A percentile compares a stretch with the other conserved stretches of the same genome.
Conservation (phyloP, 2,888 invertebrate species). For the Limnephilus lunatus region DNA sequence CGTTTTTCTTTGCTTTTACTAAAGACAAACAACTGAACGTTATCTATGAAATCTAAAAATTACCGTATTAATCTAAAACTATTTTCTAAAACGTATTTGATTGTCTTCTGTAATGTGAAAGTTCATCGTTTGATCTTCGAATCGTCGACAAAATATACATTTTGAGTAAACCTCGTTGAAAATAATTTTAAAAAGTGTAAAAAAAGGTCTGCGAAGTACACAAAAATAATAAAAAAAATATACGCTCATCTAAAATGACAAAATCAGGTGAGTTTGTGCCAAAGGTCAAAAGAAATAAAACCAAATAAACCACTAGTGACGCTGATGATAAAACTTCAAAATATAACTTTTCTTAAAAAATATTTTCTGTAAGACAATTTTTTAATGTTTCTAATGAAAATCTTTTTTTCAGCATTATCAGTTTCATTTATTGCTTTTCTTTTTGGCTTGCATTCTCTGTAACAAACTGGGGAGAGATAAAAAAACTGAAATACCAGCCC, state of each 20-base stretch:
- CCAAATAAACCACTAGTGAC: background rate
- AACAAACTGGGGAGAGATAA: background rate
- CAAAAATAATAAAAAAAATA: background rate
- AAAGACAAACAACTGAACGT: background rate
- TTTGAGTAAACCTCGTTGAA: background rate
- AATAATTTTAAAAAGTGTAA: background rate
- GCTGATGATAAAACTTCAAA: background rate
- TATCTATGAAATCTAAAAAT: constrained; percentile 3
- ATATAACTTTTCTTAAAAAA: background rate
- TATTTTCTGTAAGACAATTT: background rate
- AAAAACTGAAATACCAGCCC: too few relatives aligned
- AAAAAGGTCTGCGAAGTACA: background rate
- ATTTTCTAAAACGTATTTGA: background rate
- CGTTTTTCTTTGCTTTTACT: constrained; percentile 15
- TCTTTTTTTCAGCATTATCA: background rate
- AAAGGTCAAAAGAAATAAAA: background rate
- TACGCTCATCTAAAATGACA: background rate
- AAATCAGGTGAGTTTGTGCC: background rate
- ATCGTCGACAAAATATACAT: background rate
- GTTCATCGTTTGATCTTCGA: background rate
- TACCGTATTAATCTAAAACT: too few relatives aligned
- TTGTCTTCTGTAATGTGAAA: constrained; percentile 9
- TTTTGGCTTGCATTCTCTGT: background rate
- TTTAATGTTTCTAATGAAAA: constrained; percentile 3
- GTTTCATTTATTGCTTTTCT: background rate